Conservation (phyloP, 1,140 invertebrate genomes). For the Coelopa frigida region DNA sequence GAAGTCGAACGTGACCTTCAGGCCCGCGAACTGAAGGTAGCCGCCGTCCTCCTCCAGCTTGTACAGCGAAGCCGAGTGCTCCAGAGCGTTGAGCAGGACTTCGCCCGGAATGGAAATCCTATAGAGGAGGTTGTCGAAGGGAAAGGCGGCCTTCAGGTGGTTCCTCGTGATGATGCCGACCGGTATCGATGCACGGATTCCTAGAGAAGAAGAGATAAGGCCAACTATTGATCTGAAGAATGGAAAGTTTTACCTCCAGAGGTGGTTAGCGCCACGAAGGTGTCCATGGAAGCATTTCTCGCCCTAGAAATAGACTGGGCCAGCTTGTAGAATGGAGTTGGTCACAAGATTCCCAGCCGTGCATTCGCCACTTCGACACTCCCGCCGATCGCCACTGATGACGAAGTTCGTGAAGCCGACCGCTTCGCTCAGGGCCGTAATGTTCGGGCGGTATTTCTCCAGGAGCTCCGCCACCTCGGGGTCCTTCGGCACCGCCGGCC, state of each 20-base stretch:
- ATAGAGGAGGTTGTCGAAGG: conserved; percentile 51
- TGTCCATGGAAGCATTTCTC: conserved; percentile 65
- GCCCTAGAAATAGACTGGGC: conserved; percentile 48
- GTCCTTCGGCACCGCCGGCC: conserved; percentile 58
- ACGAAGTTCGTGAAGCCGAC: conserved; percentile 61
- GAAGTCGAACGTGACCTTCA: conserved; percentile 51
- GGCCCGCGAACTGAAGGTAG: conserved; percentile 56
- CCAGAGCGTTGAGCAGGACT: conserved; percentile 43
- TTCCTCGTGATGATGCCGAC: conserved; percentile 29
- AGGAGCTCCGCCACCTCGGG: conserved; percentile 56
- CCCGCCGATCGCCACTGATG: conserved; percentile 51
- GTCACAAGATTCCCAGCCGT: conserved; percentile 78
- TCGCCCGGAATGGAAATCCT: conserved; percentile 49
- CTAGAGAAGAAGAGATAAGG: conserved; percentile 15
- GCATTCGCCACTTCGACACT: conserved; percentile 68
- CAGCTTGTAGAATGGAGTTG: conserved; percentile 57
- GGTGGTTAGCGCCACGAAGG: conserved; percentile 62
- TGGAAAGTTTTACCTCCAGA: background rate
- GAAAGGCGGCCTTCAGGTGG: conserved; percentile 47
- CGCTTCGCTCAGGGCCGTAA: conserved; percentile 51
- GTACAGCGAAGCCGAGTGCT: conserved; percentile 49
- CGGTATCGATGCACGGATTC: conserved; percentile 28
- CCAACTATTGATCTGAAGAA: background rate
- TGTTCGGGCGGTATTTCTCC: conserved; percentile 51
- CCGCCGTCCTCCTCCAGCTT: conserved; percentile 49